Base-by-base conservation (phyloP, 1,140 invertebrate species). In the Procambarus virginalis region DNA sequence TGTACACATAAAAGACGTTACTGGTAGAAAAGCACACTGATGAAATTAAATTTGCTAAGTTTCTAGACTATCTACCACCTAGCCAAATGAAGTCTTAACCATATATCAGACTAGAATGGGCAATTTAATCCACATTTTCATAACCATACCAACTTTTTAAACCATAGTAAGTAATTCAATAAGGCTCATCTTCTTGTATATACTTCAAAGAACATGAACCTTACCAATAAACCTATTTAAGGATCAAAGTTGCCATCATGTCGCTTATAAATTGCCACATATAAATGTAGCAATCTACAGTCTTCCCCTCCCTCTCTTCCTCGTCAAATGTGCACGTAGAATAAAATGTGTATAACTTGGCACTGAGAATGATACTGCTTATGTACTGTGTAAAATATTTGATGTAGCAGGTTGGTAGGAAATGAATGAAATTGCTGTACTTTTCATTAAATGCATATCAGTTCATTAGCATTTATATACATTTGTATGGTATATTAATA, bases 1-100 rank as follows among this genome's bases (percentile, higher is more conserved):
- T 78, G 84, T 89, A 89, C 82, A 89, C 88, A 89, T 84, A 89
- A 89, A 89, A 78, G 87, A 89, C 84, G 68, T 73, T 77, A 89
- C 80, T 89, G 88, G 88, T 89, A 89, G 88, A 89, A 89, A 89
- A 89, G 88, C 88, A 89, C 88, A 89, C 76, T 78, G 88, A 89
- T 81, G 78, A 84, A 89, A 89, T 89, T 81, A 89, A 84, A 89
- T 58, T 48, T 34, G 64, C 81, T 84, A 70, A 77, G 79, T 70
- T 51, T 77, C 82, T 84, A 78, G 58, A 77, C 48, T 84, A 78
- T 78, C 88, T 89, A 89, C 88, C 81, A 89, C 83, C 88, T 78
- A 89, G 88, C 88, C 88, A 84, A 89, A 89, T 89, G 45, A 89
- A 89, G 51, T 64, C 75, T 84, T 78, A 89, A 78, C 75, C 46